Evolutionary conservation across 2,888 invertebrate genomes (phyloP), one percentile per base, ranked within the genome.

Genomic region (Xestia ashworthii): DNA sequence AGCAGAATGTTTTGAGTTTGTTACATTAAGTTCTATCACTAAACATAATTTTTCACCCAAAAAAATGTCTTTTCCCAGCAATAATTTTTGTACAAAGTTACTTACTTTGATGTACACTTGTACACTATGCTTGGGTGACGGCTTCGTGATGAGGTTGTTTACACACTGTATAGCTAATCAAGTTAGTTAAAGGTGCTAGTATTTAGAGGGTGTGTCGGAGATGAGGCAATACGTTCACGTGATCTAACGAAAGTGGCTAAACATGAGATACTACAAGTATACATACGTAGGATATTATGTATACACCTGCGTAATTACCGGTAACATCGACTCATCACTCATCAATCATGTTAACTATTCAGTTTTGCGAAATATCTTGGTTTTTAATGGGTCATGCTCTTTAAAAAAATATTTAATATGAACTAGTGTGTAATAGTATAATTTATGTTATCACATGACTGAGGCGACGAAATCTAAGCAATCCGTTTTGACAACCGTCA

Each of bases 321-420:
- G 46, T 77, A 79, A 79, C 70, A 83, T 86, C 78, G 78, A 78
- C 72, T 74, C 78, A 77, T 81, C 86, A 71, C 38, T 44, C 82
- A 79, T 79, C n/a, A 79, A 87, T 82, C 74, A 76, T 55, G 22
- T 12, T 65, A 70, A 75, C 32, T 64, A 25, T 44, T n/a, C 16
- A 25, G 66, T 32, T 77, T 83, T 80, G 58, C 60, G 67, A 82
- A 80, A 83, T 75, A 50, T 53, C 25, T 60, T n/a, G 12, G 3
- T 67, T 44, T 67, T 22, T 12, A 16, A 19, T n/a, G 22, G 65
- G 65, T 16, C 19, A 71, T 12, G 25, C 25, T 72, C n/a, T 53
- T 73, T 1, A 38, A 32, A 58, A 55, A 2, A 25, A 3, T 32
- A 32, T 32, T 32, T 32, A 2, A 32, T 32, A 3, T 32, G 32